Percentiles rank a stretch among this genome's conserved stretches.
These are phyloP conservation scores for Stigmatopora nigra DNA, from an alignment of 2,113 vertebrate species.

Conservation along the genomic window DNA sequence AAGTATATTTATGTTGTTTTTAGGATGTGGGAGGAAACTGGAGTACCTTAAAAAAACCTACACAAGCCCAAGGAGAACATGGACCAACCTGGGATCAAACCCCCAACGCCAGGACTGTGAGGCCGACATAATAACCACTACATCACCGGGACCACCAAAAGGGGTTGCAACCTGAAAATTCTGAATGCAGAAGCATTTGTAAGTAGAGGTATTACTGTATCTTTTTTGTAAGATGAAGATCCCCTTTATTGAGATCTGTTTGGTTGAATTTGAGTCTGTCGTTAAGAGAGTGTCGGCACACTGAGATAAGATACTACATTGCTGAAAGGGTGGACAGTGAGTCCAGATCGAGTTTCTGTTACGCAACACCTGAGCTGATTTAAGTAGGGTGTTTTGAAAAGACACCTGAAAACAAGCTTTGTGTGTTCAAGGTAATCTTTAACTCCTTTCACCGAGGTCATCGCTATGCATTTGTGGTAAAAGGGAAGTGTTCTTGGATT, in stretches of 20 bases:
- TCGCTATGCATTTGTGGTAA: not conserved
- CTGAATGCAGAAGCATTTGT: too few relatives aligned
- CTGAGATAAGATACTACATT: constrained; percentile 41
- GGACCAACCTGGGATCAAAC: too few relatives aligned
- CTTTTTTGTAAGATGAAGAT: not conserved
- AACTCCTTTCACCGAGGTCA: constrained; percentile 11
- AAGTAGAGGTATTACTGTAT: too few relatives aligned
- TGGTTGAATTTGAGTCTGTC: constrained; percentile 36
- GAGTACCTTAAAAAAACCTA: too few relatives aligned
- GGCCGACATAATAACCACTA: too few relatives aligned
- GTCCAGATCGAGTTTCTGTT: constrained; percentile 27
- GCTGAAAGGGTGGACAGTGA: constrained; percentile 29
- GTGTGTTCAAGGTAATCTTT: constrained; percentile 24
- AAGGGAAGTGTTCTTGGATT: not conserved
- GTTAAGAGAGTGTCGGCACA: constrained; percentile 10
- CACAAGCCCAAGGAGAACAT: too few relatives aligned
- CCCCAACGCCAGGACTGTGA: too few relatives aligned
- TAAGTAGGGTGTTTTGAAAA: constrained; percentile 38
- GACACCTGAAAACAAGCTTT: constrained; percentile 44
- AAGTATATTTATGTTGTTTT: too few relatives aligned
- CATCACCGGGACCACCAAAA: too few relatives aligned
- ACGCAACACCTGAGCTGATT: constrained; percentile 24
- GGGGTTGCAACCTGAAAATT: too few relatives aligned
- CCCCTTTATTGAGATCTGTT: constrained; percentile 10
- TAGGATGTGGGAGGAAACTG: too few relatives aligned